Evolutionary conservation across 2,113 vertebrate genomes (phyloP), one percentile per base, ranked within the genome.

Genomic region (Heterotis niloticus): DNA sequence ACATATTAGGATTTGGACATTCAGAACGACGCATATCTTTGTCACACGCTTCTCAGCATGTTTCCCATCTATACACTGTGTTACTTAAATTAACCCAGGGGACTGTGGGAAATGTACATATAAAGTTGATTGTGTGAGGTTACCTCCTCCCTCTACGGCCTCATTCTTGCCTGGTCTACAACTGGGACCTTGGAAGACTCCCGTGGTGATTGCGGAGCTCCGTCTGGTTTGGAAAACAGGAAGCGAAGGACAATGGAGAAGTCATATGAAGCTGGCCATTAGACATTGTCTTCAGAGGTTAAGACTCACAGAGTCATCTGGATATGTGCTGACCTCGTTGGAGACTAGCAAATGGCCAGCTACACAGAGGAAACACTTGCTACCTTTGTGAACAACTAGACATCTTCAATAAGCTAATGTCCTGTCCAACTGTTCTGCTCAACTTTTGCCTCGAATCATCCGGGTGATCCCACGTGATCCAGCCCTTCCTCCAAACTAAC

Each of bases 221-320:
- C n/a, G n/a, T 17, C 62, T 23, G 44, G 51, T 66, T n/a, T 59
- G 70, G 66, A 67, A 79, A 82, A 87, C 84, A 88, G 88, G 84
- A 88, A 81, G 26, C 81, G 80, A 78, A 52, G 78, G 78, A 82
- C 78, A 76, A 83, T 84, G 84, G 84, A 85, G 82, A 86, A 56
- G 14, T 29, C 67, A 4, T 44, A 24, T 26, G 26, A 57, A 29
- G 66, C 52, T 9, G 66, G 77, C 18, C 59, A 24, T 44, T 29
- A 56, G 66, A 18, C 18, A 13, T 13, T 28, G n/a, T 64, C 54
- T 29, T 70, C 66, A 16, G 18, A 18, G 57, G 64, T 68, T 56
- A 26, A 14, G 17, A 26, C n/a, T n/a, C 52, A 67, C 28, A 56
- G 76, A 44, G 64, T 54, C 44, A 16, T 68, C 29, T 11, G 64